Evolutionary conservation across 2,888 invertebrate genomes (phyloP), one percentile per base, ranked within the genome.

Genomic region (Ceratothoa steindachneri): DNA sequence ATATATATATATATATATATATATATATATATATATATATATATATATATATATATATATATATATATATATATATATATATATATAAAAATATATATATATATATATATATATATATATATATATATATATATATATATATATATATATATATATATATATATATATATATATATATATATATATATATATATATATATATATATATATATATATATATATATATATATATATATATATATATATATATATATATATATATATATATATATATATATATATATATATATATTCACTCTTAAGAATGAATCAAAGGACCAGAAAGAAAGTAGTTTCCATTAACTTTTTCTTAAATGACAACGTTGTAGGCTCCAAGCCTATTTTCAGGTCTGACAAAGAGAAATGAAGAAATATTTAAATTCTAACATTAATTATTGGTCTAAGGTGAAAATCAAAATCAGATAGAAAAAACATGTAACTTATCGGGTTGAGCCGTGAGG

Each of bases 21-120:
- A 41, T 9, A 41, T 9, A 15, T 9, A 41, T 15, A 9, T 41
- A 9, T 55, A 55, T 12, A 12, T 12, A 55, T 12, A 12, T 55
- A 55, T 19, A 55, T 55, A 12, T 19, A 7, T 55, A 12, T 55
- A 55, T 55, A 55, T 67, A 67, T 67, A 67, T 67, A 67, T 67
- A 67, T 67, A 67, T 67, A 67, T 67, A 67, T 67, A 67, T 67
- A 67, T 67, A 67, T 67, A 67, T 67, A 67, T 67, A 67, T 67
- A 67, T 67, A 67, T 67, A 67, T 67, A 67, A 30, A 67, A 2
- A 67, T 55, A 55, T 55, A 55, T 55, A 55, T 55, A 55, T 55
- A 55, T 55, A 55, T 7, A 55, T 41, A 41, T 41, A 41, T 41
- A 41, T 41, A 41, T 41, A 41, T 41, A 41, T 41, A 41, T 41